Conservation (phyloP, 2,888 invertebrate species). For the Cheiracanthium punctorium region DNA sequence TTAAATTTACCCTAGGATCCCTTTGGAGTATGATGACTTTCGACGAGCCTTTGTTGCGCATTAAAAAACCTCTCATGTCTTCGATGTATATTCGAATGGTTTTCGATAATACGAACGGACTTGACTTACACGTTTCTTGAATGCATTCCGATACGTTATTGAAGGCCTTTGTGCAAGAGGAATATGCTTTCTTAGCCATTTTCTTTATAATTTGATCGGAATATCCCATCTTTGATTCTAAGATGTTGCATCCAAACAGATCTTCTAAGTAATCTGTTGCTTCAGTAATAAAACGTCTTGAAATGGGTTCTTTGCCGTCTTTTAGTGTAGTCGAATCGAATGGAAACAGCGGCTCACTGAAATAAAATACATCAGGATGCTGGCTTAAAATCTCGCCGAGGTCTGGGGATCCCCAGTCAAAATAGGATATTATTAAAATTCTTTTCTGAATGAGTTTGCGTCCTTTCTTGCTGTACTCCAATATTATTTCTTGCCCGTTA, state of each 20-base stretch:
- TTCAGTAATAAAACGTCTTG: constrained; percentile 39
- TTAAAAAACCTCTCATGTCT: constrained; percentile 41
- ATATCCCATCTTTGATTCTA: constrained; percentile 49
- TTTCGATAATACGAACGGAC: constrained; percentile 25
- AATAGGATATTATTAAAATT: constrained; percentile 58
- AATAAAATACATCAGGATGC: constrained; percentile 51
- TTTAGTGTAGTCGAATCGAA: constrained; percentile 39
- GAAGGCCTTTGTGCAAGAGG: neutral
- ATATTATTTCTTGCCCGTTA: neutral
- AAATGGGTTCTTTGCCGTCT: constrained; percentile 57
- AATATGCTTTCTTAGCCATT: constrained; percentile 6
- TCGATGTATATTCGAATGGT: constrained; percentile 48
- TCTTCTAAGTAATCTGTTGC: constrained; percentile 42
- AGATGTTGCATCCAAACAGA: constrained; percentile 47
- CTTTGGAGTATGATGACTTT: constrained; percentile 54
- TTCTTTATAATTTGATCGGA: constrained; percentile 43
- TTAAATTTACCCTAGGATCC: constrained; percentile 53
- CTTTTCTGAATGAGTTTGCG: neutral
- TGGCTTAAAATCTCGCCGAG: constrained; percentile 46
- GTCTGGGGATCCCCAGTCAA: constrained; percentile 28
- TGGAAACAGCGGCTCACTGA: constrained; percentile 44
- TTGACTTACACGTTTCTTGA: constrained; percentile 31
- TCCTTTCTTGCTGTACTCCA: neutral
- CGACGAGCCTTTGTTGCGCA: constrained; percentile 20
- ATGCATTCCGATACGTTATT: constrained; percentile 37